Evolutionary conservation across 2,888 invertebrate genomes (phyloP).

Genomic region (Eumerus sabulonum): DNA sequence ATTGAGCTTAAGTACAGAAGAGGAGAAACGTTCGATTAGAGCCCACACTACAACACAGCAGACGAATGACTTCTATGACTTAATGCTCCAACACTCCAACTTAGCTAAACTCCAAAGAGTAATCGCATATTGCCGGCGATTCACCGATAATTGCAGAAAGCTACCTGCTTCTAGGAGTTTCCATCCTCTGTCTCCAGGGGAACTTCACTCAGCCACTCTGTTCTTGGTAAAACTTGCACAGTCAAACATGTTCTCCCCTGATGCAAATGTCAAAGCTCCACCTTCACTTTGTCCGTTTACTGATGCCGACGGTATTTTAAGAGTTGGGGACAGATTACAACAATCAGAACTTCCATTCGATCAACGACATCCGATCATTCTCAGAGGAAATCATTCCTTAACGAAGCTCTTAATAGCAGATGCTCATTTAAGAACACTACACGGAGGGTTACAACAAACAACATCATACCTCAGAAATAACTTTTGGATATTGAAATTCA

Average conservation of each 20-base stretch:
- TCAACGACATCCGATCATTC: slow-evolving; percentile 14
- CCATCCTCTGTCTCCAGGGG: too few relatives aligned
- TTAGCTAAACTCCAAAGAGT: too few relatives aligned
- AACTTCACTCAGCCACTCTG: too few relatives aligned
- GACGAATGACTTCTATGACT: too few relatives aligned
- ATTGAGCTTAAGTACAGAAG: too few relatives aligned
- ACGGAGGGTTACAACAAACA: slow-evolving; percentile 18
- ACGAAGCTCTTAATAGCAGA: slow-evolving; percentile 2
- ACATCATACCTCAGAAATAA: background rate
- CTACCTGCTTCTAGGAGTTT: too few relatives aligned
- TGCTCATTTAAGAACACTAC: slow-evolving; percentile 7
- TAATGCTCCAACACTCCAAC: too few relatives aligned
- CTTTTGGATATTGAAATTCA: slow-evolving; percentile 5
- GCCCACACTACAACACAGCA: too few relatives aligned
- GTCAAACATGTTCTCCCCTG: background rate
- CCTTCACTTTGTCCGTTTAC: background rate
- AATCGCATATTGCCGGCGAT: too few relatives aligned
- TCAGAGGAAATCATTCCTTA: slow-evolving; percentile 1
- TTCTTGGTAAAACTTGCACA: too few relatives aligned
- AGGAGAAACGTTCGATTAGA: too few relatives aligned
- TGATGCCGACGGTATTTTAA: slow-evolving; percentile 7
- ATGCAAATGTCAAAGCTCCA: background rate
- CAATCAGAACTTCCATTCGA: slow-evolving; percentile 3
- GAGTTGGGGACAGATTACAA: slow-evolving; percentile 28
- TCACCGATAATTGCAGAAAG: too few relatives aligned